Conservation (phyloP, 2,113 vertebrate genomes). For the Lathamus discolor region DNA sequence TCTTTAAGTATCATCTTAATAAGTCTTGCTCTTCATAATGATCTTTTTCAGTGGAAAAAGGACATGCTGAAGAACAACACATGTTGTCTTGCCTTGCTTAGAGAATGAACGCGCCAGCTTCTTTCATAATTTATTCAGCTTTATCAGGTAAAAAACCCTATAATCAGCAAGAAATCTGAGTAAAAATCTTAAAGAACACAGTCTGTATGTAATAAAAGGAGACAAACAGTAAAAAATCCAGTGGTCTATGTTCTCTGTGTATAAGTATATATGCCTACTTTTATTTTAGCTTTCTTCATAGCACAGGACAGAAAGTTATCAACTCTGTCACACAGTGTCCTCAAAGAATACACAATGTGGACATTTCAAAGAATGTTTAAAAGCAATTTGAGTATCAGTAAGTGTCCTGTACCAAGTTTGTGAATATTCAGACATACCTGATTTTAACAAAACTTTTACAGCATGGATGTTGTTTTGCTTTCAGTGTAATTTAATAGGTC, state of each 20-base stretch:
- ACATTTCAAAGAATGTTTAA: neutral
- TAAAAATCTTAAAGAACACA: neutral
- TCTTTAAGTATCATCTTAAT: neutral
- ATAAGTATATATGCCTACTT: neutral
- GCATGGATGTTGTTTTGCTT: conserved; percentile 38
- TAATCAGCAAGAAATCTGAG: neutral
- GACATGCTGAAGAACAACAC: neutral
- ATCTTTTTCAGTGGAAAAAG: neutral
- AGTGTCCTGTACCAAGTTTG: neutral
- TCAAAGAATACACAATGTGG: neutral
- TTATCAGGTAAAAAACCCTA: neutral
- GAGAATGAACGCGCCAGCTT: neutral
- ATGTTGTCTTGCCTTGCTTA: neutral
- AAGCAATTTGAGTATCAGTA: conserved; percentile 3
- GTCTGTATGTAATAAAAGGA: neutral
- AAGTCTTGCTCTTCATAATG: neutral
- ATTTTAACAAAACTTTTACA: conserved; percentile 7
- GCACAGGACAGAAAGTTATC: neutral
- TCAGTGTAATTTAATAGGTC: conserved; percentile 47
- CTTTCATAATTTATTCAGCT: neutral
- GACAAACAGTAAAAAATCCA: neutral
- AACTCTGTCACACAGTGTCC: neutral
- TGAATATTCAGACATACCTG: conserved; percentile 18
- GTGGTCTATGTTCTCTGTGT: neutral
- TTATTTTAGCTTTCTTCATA: neutral